Base-by-base conservation (phyloP, 2,113 vertebrate genomes). In the Caloenas nicobarica region DNA sequence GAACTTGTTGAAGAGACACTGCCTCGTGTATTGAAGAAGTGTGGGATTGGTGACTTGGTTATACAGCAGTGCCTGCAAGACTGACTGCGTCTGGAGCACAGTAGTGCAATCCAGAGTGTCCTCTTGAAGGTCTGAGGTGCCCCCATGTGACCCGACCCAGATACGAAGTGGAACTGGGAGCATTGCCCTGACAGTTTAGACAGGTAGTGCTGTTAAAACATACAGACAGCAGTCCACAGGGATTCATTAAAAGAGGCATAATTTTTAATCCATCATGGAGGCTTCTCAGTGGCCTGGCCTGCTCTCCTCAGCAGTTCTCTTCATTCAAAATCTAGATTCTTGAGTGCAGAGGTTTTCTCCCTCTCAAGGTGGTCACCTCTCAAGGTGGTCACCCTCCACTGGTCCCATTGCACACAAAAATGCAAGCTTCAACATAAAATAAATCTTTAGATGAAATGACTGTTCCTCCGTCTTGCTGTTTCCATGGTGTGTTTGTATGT, bases 41-140 rank as follows among this genome's bases (percentile, higher is more conserved):
- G 9, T 58, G 24, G 16, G 19, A 28, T 11, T 40, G 13, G 9
- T 2, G 4, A 26, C 7, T 26, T 66, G 54, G 23, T 38, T 62
- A 19, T 19, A 51, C 13, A 44, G 12, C 8, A 61, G 16, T 16
- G 42, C 5, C 42, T 69, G 6, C 13, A 40, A 31, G 22, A 44
- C 0, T 0, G 14, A 18, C 42, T 58, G 7, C 7, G 7, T 40
- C 15, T 44, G 21, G 3, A 82, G 22, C 48, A 77, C 10, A 53
- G 10, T 5, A 33, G 15, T 19, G 19, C 40, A 54, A 42, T 31
- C 26, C 24, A 38, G 16, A 38, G 3, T 5, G 12, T 38, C 21
- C 14, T 74, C 34, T 28, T 46, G 14, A 15, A 82, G 9, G 10
- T 58, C n/a, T 58, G 54, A 88, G n/a, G 11, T 18, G 11, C 10